A percentile compares a stretch with the other conserved stretches of the same genome.
Conservation (phyloP, 2,113 vertebrate species). For the Sylvilagus bachmani region DNA sequence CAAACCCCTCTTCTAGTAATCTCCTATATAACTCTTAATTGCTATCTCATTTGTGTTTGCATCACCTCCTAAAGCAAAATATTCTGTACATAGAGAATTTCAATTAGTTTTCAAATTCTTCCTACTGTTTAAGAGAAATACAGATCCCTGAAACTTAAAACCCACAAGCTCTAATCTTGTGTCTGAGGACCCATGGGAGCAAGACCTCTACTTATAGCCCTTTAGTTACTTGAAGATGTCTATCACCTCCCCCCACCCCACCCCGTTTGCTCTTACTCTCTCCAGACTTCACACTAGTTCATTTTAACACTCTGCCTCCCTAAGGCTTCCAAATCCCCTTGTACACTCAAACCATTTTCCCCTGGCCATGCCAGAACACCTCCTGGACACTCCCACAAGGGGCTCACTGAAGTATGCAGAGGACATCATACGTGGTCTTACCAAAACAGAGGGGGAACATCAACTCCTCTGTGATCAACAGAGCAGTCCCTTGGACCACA, state of each 20-base stretch:
- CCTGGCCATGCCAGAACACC: background rate
- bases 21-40: background rate
- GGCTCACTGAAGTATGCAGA: background rate
- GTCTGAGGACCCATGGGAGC: background rate
- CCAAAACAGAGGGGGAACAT: background rate
- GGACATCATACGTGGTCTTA: background rate
- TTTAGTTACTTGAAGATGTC: background rate
- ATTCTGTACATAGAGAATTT: background rate
- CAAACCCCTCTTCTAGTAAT: background rate
- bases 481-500: background rate
- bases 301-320: background rate
- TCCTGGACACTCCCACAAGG: background rate
- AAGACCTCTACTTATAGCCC: background rate
- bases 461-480: background rate
- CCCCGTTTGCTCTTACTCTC: background rate
- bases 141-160: background rate
- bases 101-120: background rate
- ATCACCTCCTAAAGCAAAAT: background rate
- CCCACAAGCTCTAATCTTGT: background rate
- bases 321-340: background rate
- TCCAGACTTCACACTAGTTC: background rate
- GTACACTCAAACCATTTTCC: background rate
- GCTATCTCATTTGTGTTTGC: background rate
- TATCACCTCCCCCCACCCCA: background rate
- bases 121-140: background rate